A percentile compares a stretch with the other conserved stretches of the same genome.
These are phyloP conservation scores for Castor canadensis DNA, from an alignment of 2,113 vertebrate species.

Conservation along the genomic window DNA sequence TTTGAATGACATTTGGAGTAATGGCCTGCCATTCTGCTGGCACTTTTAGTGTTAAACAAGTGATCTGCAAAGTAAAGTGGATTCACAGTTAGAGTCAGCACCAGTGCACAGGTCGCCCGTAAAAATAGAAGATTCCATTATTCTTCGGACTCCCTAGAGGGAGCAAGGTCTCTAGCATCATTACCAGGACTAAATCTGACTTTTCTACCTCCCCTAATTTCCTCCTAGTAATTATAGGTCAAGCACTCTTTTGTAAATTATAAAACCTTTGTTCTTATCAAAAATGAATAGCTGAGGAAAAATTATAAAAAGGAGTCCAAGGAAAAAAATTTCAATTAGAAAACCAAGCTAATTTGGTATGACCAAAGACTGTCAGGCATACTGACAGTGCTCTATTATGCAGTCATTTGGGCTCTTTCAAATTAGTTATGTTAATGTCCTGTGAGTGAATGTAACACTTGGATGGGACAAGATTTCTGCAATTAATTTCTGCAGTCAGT, in stretches of 20 bases:
- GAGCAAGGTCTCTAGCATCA: constrained; percentile 98
- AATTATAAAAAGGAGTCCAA: constrained; percentile 83
- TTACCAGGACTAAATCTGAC: constrained; percentile 98
- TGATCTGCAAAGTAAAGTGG: constrained; percentile 92
- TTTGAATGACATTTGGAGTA: constrained; percentile 92
- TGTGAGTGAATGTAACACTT: constrained; percentile 99
- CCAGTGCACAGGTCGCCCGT: constrained; percentile 94
- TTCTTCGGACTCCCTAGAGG: constrained; percentile 95
- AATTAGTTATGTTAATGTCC: constrained; percentile 99
- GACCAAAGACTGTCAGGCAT: constrained; percentile 99
- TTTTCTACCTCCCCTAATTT: constrained; percentile 93
- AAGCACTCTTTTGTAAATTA: constrained; percentile 99
- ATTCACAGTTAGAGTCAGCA: constrained; percentile 91
- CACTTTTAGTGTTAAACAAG: constrained; percentile 92
- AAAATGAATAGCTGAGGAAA: constrained; percentile 88
- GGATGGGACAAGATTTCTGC: constrained; percentile 99
- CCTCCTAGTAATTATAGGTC: constrained; percentile 99
- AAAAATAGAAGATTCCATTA: constrained; percentile 99
- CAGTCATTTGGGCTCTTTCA: constrained; percentile 99
- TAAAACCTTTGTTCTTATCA: constrained; percentile 99
- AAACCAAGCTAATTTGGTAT: constrained; percentile 99
- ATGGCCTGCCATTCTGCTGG: constrained; percentile 90
- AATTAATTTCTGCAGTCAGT: constrained; percentile 99
- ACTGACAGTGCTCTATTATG: constrained; percentile 99
- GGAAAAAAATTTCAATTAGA: constrained; percentile 97